A percentile compares a stretch with the other conserved stretches of the same genome.
These are phyloP conservation scores for Corythoichthys haematopterus DNA, from an alignment of 2,113 vertebrate species.

Conservation along the genomic window DNA sequence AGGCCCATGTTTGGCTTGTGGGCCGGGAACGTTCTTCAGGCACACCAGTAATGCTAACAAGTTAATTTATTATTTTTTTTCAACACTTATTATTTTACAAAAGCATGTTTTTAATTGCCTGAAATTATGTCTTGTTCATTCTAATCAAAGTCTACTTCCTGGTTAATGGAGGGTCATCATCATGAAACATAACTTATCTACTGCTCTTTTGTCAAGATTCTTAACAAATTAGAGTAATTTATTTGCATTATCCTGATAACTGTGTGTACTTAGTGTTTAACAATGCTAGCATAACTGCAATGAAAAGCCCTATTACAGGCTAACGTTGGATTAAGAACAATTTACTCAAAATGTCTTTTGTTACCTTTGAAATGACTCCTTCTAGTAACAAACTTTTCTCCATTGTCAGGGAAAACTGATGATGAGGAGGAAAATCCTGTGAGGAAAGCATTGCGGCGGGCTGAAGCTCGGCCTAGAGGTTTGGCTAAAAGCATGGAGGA, in stretches of 20 bases:
- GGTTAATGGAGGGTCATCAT: neutral
- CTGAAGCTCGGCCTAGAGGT: constrained; percentile 75
- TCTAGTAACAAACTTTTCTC: neutral
- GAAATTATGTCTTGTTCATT: neutral
- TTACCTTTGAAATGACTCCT: neutral
- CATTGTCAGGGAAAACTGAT: constrained; percentile 39
- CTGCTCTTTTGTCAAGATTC: neutral
- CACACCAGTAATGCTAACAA: constrained; percentile 3
- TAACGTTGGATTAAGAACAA: neutral
- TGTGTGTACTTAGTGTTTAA: neutral
- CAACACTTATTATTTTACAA: neutral
- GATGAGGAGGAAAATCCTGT: constrained; percentile 73
- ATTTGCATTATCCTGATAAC: neutral
- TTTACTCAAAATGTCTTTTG: neutral
- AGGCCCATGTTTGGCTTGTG: constrained; percentile 52
- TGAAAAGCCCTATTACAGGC: neutral
- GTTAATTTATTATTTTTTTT: neutral
- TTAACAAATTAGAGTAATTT: neutral
- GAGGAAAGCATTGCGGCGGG: constrained; percentile 81
- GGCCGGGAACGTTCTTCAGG: constrained; percentile 25
- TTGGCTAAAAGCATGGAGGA: constrained; percentile 90
- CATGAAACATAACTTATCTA: neutral
- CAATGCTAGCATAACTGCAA: neutral
- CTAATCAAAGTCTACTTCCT: neutral
- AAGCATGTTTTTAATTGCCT: neutral